Evolutionary conservation across 2,888 invertebrate species (phyloP), one percentile per base, ranked within the genome.

Genomic region (Saturnia pavonia): DNA sequence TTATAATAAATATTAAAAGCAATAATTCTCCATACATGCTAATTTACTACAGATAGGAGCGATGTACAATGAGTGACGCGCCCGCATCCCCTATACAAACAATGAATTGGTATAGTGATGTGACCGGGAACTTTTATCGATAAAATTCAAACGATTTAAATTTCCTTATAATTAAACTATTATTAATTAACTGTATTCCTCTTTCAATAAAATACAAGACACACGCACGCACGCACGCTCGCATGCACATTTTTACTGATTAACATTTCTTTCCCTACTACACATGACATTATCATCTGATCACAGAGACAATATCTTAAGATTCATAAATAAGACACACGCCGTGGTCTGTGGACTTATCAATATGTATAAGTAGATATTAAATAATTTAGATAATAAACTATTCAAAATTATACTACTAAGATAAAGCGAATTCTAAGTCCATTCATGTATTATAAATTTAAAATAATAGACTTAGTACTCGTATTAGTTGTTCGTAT

Each of bases 31-130:
- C 25, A 60, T 6, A 60, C 14, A 60, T 27, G 27, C 12, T 14
- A 27, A 60, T 27, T 27, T 14, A 54, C 22, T 54, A 54, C 22
- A 60, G 25, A 57, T 57, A 60, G 27, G 27, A 14, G 57, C 57
- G 57, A 27, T 27, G 25, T 25, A 60, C 57, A 25, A 27, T 60
- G 57, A 60, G 27, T 60, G 57, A 60, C 27, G 14, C 27, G 27
- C 57, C 57, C 57, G 57, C 57, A 60, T 60, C 57, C 57, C 25
- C 57, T 27, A 60, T 25, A 2, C 25, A 60, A 60, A 60, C 57
- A 60, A 60, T 60, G 57, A 60, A 60, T 27, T 60, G 27, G 1
- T 60, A 14, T 60, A 60, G 57, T 60, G 57, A 19, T 60, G 57
- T 14, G 57, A 60, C 25, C 25, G 14, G 27, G 14, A 25, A 3